Conservation (phyloP, 2,888 invertebrate species). For the Amphimallon solstitiale region DNA sequence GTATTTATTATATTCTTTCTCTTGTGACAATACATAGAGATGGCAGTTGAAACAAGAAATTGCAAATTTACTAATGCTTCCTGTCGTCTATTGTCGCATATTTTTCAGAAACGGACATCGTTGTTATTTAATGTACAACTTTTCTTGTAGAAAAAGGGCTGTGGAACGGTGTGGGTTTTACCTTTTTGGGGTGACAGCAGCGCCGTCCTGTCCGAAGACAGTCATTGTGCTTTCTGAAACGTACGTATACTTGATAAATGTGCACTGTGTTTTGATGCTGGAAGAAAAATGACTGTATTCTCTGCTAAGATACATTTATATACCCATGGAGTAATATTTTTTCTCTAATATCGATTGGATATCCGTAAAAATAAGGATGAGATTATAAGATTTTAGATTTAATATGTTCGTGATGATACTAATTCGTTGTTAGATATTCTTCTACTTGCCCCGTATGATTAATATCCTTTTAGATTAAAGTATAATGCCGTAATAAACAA, state of each 20-base stretch:
- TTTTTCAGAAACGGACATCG: constrained; percentile 9
- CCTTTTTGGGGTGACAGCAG: constrained; percentile 42
- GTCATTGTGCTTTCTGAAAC: constrained; percentile 41
- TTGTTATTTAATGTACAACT: constrained; percentile 20
- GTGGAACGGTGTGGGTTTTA: constrained; percentile 28
- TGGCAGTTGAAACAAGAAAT: neutral
- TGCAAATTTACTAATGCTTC: constrained; percentile 6
- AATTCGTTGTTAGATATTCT: no score
- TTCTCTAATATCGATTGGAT: neutral
- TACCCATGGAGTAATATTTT: neutral
- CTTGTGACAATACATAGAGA: no score
- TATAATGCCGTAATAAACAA: no score
- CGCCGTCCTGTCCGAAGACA: constrained; percentile 40
- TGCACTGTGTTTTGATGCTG: constrained; percentile 42
- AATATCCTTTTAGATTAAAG: no score
- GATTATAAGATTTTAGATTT: no score
- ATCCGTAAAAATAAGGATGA: no score
- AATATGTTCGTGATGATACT: no score
- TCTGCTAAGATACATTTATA: constrained; percentile 11
- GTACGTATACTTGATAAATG: constrained; percentile 44
- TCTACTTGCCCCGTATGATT: no score
- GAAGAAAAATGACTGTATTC: constrained; percentile 11
- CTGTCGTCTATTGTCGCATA: constrained; percentile 9
- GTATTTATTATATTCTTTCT: no score
- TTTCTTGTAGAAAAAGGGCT: neutral